These are phyloP conservation scores for Caenorhabditis elegans DNA, from an alignment of 1,140 invertebrate species.

Conservation along the genomic window WBcel235 BX284606.5:3309501-3310000, in stretches of 20 bases:
- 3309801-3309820: not conserved
- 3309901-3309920: constrained; percentile 22
- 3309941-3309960: constrained; percentile 4
- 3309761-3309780: constrained; percentile 4
- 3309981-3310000: not conserved
- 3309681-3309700: constrained; percentile 17
- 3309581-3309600: not conserved
- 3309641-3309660: constrained; percentile 8
- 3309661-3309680: not conserved
- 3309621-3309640: too few relatives aligned
- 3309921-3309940: not conserved
- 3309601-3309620: not conserved
- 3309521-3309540: not conserved
- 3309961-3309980: not conserved
- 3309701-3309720: constrained; percentile 29
- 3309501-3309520: too few relatives aligned
- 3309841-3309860: not conserved
- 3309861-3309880: not conserved
- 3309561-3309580: not conserved
- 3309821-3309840: not conserved
- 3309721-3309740: constrained; percentile 30
- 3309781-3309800: not conserved
- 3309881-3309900: constrained; percentile 33
- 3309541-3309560: constrained; percentile 12
- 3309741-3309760: constrained; percentile 25